phyloP scores from a whole-genome alignment of 2,797 vertebrate species.

The Etheostoma perlongum region DNA sequence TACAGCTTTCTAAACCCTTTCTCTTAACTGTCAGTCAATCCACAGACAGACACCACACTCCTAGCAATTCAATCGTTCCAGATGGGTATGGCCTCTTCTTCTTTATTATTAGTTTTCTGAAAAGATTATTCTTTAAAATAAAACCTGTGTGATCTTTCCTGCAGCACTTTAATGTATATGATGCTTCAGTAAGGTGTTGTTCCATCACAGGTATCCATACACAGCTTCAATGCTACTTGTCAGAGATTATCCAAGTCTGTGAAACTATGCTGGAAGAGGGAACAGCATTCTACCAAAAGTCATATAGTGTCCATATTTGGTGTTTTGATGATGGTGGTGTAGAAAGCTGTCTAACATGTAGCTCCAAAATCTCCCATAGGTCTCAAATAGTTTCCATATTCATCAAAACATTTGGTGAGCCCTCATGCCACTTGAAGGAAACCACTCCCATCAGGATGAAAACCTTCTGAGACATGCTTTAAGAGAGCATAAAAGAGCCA shows the following conservation, averaged over 20 bases:
- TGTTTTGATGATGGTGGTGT: not conserved
- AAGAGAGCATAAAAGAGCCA: not conserved
- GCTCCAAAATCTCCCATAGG: no score
- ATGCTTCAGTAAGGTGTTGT: not conserved
- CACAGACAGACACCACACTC: conserved; percentile 5
- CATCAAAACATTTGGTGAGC: no score
- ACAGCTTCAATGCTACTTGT: not conserved
- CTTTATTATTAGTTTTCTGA: not conserved
- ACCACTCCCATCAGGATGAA: no score
- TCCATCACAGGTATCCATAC: not conserved
- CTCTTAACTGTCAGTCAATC: conserved; percentile 11
- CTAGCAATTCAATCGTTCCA: not conserved
- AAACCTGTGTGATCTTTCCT: not conserved
- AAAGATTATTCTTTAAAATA: conserved; percentile 3
- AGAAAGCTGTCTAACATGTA: no score
- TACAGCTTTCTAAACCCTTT: not conserved
- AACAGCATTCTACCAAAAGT: not conserved
- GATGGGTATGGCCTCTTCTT: not conserved
- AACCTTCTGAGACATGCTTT: no score
- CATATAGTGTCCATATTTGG: not conserved
- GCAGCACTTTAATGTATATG: not conserved
- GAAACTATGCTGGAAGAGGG: not conserved
- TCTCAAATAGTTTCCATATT: no score
- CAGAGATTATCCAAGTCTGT: not conserved
- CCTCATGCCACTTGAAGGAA: no score